Percentiles rank a stretch among this genome's conserved stretches.
These are phyloP conservation scores for Cromileptes altivelis DNA, from an alignment of 2,113 vertebrate species.

Conservation along the genomic window DNA sequence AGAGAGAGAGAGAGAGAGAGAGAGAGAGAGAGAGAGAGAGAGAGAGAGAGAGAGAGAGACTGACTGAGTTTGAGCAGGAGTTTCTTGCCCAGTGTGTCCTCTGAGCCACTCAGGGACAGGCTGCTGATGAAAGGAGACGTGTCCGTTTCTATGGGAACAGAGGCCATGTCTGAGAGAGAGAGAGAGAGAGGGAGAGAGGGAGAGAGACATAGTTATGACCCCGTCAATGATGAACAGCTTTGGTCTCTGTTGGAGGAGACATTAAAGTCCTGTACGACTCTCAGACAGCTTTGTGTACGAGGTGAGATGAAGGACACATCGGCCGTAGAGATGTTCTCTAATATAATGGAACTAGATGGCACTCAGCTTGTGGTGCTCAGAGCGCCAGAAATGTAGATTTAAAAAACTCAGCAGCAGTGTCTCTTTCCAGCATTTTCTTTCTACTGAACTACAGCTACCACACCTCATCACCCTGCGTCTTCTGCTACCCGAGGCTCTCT, in stretches of 20 bases:
- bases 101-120: slow-evolving; percentile 86
- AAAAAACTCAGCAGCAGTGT: too few relatives aligned
- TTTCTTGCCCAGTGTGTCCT: slow-evolving; percentile 92
- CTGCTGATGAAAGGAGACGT: slow-evolving; percentile 85
- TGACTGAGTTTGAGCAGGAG: slow-evolving; percentile 95
- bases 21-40: slow-evolving; percentile 46
- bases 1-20: slow-evolving; percentile 46
- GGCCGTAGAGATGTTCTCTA: too few relatives aligned
- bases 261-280: background rate
- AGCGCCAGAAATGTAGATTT: too few relatives aligned
- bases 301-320: background rate
- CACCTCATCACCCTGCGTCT: too few relatives aligned
- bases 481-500: too few relatives aligned
- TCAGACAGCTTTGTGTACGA: background rate
- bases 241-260: slow-evolving; percentile 14
- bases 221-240: slow-evolving; percentile 9
- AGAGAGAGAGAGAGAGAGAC: slow-evolving; percentile 65
- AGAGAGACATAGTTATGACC: slow-evolving; percentile 9
- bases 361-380: too few relatives aligned
- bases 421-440: too few relatives aligned
- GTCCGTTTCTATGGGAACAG: slow-evolving; percentile 84
- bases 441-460: too few relatives aligned
- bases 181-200: slow-evolving; percentile 8
- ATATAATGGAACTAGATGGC: too few relatives aligned
- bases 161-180: slow-evolving; percentile 76